Conservation (phyloP, 2,113 vertebrate species). For the Sardina pilchardus region DNA sequence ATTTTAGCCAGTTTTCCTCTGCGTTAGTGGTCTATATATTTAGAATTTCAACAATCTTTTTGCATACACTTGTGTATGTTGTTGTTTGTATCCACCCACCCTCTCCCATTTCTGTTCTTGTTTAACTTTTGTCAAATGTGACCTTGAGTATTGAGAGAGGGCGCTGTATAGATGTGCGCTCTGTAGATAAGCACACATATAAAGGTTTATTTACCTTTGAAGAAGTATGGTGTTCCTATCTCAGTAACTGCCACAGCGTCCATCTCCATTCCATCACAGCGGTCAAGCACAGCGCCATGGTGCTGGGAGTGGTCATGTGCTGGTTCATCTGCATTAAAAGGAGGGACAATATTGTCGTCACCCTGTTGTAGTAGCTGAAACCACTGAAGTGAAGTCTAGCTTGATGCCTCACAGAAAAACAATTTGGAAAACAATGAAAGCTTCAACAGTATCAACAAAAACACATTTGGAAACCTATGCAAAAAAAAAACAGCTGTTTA, state of each 20-base stretch:
- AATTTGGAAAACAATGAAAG: neutral
- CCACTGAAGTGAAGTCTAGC: no score
- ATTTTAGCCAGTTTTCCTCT: neutral
- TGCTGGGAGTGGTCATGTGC: neutral
- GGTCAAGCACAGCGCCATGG: conserved; percentile 51
- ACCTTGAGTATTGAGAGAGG: no score
- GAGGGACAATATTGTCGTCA: neutral
- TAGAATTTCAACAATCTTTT: neutral
- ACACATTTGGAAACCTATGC: no score
- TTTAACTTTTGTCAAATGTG: no score
- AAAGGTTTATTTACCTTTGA: conserved; percentile 73
- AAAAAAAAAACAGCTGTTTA: no score
- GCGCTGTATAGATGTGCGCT: no score
- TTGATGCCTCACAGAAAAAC: neutral
- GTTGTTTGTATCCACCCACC: no score
- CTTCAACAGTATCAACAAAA: no score
- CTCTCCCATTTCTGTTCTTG: no score
- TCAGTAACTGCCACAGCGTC: conserved; percentile 79
- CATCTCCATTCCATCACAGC: conserved; percentile 76
- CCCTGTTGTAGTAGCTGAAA: neutral
- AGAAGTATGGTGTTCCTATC: conserved; percentile 72
- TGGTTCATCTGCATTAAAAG: neutral
- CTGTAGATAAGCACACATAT: neutral
- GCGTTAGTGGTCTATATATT: neutral
- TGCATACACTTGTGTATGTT: neutral